Evolutionary conservation across 2,113 vertebrate genomes (phyloP).

Genomic region (Galeopterus variegatus): DNA sequence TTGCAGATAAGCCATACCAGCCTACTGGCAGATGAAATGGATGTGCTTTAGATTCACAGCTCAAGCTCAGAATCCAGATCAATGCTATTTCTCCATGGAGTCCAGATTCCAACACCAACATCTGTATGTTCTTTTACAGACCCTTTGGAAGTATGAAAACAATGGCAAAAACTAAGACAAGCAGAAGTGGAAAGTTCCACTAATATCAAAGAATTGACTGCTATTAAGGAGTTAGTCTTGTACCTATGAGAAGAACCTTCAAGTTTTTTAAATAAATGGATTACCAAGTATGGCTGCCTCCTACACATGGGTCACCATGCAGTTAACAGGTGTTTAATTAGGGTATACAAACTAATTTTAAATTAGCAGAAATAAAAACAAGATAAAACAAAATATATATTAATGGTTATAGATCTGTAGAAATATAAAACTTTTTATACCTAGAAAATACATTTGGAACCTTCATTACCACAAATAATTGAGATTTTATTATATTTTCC

Average conservation of each 20-base stretch:
- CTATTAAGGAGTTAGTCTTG: background rate
- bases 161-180: conserved; percentile 42
- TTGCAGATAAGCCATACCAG: background rate
- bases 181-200: background rate
- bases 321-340: background rate
- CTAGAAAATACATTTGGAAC: conserved; percentile 26
- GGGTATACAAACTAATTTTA: conserved; percentile 44
- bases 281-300: conserved; percentile 1
- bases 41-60: background rate
- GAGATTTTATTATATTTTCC: conserved; percentile 24
- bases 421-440: background rate
- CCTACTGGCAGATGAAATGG: conserved; percentile 30
- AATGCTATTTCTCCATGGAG: background rate
- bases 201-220: background rate
- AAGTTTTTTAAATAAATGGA: background rate
- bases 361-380: conserved; percentile 45
- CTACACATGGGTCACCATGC: background rate
- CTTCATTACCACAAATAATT: background rate
- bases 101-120: conserved; percentile 20
- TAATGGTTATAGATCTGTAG: background rate
- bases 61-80: background rate
- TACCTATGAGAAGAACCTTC: background rate
- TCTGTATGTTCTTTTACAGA: conserved; percentile 22
- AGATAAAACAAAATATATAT: background rate
- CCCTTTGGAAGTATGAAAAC: conserved; percentile 11